phyloP scores from a whole-genome alignment of 2,888 invertebrate genomes.

The Operophtera brumata region DNA sequence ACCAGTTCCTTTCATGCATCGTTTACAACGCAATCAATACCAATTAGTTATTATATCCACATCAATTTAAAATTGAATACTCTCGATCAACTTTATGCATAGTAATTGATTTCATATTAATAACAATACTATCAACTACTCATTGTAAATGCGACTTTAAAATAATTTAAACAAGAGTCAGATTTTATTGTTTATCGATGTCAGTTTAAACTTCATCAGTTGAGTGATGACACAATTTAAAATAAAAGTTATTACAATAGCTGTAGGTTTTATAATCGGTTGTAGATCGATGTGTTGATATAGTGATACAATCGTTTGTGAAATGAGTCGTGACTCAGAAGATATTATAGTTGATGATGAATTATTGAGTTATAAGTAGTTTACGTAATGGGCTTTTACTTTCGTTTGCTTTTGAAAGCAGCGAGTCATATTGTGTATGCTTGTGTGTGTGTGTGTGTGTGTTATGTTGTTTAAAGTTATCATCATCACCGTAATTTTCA shows the following conservation, averaged over 20 bases:
- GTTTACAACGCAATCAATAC: background rate
- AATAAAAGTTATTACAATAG: slow-evolving; percentile 1
- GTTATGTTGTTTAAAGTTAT: background rate
- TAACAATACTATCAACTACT: background rate
- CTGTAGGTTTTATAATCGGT: background rate
- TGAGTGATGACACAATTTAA: background rate
- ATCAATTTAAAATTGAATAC: slow-evolving; percentile 8
- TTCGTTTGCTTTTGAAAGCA: background rate
- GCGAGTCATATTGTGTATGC: no score
- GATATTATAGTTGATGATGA: slow-evolving; percentile 21
- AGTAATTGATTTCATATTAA: slow-evolving; percentile 15
- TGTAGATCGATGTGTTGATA: background rate
- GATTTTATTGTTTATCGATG: background rate
- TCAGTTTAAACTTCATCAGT: slow-evolving; percentile 3
- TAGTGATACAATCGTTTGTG: slow-evolving; percentile 18
- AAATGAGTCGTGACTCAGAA: slow-evolving; percentile 26
- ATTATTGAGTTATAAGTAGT: slow-evolving; percentile 24
- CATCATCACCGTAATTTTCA: no score
- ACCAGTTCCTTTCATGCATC: background rate
- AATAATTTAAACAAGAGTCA: background rate
- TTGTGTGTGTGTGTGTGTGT: no score
- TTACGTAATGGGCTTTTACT: slow-evolving; percentile 11
- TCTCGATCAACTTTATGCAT: slow-evolving; percentile 5
- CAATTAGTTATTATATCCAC: slow-evolving; percentile 11
- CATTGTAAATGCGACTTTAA: slow-evolving; percentile 3